These are phyloP conservation scores for Apolygus lucorum DNA, from an alignment of 1,140 invertebrate species.

Conservation along the genomic window DNA sequence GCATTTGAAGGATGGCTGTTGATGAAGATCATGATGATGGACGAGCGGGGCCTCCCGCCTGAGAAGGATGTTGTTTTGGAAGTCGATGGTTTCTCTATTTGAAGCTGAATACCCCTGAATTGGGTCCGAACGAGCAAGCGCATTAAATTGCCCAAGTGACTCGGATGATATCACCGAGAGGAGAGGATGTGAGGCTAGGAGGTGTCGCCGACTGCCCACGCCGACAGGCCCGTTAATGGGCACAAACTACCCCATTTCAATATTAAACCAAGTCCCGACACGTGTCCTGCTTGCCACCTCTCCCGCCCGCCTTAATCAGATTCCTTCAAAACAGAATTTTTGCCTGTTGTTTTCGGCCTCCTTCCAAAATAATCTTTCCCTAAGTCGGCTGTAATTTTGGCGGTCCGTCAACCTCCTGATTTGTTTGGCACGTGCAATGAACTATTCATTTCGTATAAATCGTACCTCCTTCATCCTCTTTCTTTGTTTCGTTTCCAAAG, in stretches of 20 bases:
- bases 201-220: conserved; percentile 5
- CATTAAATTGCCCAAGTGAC: conserved; percentile 15
- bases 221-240: background rate
- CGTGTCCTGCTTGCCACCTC: conserved; percentile 2
- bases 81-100: conserved; percentile 15
- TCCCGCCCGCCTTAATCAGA: no score
- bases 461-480: no score
- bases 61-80: conserved; percentile 13
- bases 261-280: background rate
- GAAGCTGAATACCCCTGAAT: background rate
- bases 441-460: no score
- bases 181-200: conserved; percentile 1
- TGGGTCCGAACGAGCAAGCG: conserved; percentile 3
- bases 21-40: background rate
- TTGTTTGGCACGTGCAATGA: no score
- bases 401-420: no score
- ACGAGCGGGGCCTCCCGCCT: background rate
- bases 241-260: conserved; percentile 10
- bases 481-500: no score
- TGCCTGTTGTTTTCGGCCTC: no score
- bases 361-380: no score
- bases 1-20: background rate
- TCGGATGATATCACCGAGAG: conserved; percentile 6
- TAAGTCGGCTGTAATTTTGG: no score
- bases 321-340: no score